These are phyloP conservation scores for Panurus biarmicus DNA, from an alignment of 2,113 vertebrate species.

Conservation along the genomic window DNA sequence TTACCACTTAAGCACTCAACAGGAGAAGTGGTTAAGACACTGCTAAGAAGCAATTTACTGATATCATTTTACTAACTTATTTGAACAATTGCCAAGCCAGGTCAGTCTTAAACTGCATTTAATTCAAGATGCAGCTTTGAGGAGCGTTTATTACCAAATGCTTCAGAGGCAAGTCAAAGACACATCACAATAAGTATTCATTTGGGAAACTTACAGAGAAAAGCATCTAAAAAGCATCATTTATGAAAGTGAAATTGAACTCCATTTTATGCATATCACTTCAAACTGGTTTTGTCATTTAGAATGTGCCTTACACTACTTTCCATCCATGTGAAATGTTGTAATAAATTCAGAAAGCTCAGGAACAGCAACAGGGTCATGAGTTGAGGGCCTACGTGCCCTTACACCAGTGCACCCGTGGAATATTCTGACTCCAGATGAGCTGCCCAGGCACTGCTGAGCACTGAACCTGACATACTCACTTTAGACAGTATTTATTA, in stretches of 20 bases:
- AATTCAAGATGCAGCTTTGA: neutral
- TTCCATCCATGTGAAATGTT: neutral
- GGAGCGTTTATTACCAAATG: neutral
- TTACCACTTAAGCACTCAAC: neutral
- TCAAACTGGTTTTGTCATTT: neutral
- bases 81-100: neutral
- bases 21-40: neutral
- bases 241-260: neutral
- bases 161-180: neutral
- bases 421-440: neutral
- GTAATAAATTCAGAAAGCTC: neutral
- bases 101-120: neutral
- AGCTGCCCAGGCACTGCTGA: neutral
- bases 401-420: neutral
- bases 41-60: neutral
- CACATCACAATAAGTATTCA: neutral
- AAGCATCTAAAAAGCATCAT: neutral
- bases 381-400: neutral
- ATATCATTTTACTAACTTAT: neutral
- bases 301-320: neutral
- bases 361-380: neutral
- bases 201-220: neutral
- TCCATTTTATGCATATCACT: neutral
- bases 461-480: neutral
- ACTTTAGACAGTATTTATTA: neutral